phyloP scores from a whole-genome alignment of 2,113 vertebrate genomes.

The Podarcis raffonei region DNA sequence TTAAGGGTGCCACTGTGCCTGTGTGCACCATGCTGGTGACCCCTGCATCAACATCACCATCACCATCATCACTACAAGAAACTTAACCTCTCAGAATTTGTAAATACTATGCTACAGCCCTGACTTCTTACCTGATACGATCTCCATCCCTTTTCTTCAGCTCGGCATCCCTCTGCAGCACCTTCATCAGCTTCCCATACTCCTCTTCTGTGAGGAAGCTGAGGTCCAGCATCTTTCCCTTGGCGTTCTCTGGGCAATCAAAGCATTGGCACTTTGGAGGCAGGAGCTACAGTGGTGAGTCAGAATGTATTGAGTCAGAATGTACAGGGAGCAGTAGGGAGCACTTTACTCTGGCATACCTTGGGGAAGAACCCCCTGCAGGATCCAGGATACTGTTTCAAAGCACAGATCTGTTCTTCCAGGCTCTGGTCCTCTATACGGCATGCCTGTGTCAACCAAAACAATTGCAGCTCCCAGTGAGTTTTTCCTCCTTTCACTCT shows the following conservation, averaged over 20 bases:
- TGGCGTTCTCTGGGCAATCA: slow-evolving; percentile 22
- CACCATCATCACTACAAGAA: background rate
- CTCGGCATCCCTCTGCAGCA: slow-evolving; percentile 77
- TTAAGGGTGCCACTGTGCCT: too few relatives aligned
- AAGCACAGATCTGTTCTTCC: slow-evolving; percentile 9
- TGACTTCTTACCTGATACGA: slow-evolving; percentile 73
- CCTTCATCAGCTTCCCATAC: slow-evolving; percentile 73
- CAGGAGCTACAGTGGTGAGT: background rate
- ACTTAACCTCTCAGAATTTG: background rate
- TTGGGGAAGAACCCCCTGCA: background rate
- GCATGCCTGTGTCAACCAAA: slow-evolving; percentile 34
- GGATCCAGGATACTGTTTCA: slow-evolving; percentile 32
- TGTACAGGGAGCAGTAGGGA: too few relatives aligned
- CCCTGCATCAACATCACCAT: too few relatives aligned
- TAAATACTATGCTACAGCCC: background rate
- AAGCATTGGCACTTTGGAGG: background rate
- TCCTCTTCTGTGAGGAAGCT: slow-evolving; percentile 76
- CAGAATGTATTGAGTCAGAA: background rate
- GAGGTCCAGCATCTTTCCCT: slow-evolving; percentile 72
- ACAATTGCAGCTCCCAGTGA: slow-evolving; percentile 11
- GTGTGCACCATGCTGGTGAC: too few relatives aligned
- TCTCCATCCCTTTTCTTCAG: slow-evolving; percentile 75
- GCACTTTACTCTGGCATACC: slow-evolving; percentile 43
- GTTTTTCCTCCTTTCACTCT: slow-evolving; percentile 28
- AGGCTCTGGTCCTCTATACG: background rate